Conservation (phyloP, 2,888 invertebrate species). For the Brassicogethes aeneus region DNA sequence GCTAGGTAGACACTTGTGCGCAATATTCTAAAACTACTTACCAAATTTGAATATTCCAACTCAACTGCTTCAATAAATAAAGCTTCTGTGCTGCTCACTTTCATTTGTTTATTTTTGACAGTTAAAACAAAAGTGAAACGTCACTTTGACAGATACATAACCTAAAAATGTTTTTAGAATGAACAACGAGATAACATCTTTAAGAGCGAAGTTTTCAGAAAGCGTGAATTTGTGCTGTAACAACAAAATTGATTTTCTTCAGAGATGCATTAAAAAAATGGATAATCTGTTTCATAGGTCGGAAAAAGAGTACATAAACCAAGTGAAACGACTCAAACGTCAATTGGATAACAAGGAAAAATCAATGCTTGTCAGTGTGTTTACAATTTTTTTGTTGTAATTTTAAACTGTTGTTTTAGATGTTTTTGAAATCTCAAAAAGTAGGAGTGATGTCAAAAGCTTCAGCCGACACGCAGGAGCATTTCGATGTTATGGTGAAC, state of each 20-base stretch:
- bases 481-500: constrained; percentile 26
- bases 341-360: constrained; percentile 28
- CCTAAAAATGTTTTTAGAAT: too few species aligned
- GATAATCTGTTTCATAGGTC: constrained; percentile 28
- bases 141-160: too few species aligned
- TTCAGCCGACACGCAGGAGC: constrained; percentile 24
- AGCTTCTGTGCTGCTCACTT: too few species aligned
- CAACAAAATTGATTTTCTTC: constrained; percentile 21
- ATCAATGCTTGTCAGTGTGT: constrained; percentile 20
- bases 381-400: constrained; percentile 2
- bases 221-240: constrained; percentile 9
- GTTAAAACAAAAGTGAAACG: too few species aligned
- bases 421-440: constrained; percentile 26
- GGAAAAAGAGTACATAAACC: constrained; percentile 27
- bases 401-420: constrained; percentile 14
- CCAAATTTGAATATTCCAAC: constrained; percentile 4
- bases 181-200: constrained; percentile 20
- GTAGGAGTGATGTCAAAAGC: constrained; percentile 25
- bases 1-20: constrained; percentile 11
- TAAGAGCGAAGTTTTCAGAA: constrained; percentile 19
- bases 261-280: constrained; percentile 31
- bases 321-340: constrained; percentile 25
- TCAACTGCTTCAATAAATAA: too few species aligned
- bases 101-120: too few species aligned
- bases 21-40: constrained; percentile 4